Evolutionary conservation across 2,888 invertebrate genomes (phyloP), one percentile per base, ranked within the genome.

Genomic region (Brenthis hecate): DNA sequence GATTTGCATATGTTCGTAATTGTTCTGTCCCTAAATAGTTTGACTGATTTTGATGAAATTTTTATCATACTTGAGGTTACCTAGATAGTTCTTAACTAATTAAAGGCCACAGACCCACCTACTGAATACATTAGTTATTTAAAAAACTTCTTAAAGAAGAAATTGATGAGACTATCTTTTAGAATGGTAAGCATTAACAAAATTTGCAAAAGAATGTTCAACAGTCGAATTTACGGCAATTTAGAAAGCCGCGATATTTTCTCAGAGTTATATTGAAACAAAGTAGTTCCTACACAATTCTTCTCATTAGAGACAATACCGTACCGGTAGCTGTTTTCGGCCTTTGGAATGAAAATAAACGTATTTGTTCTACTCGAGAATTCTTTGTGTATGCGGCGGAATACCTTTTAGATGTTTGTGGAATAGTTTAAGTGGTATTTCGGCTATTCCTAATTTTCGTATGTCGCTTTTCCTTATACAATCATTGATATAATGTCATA

Each of bases 391-490:
- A 58, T 64, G 53, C 51, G 58, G 56, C 60, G 68, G 50, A 55
- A 65, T 65, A 47, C 50, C 56, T 69, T 69, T 61, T 50, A 60
- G 36, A 65, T 61, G 65, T 61, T 65, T 69, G 65, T 58, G 14
- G 51, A 65, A 65, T 62, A 56, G 55, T 65, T 64, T 48, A 50
- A 64, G 56, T 61, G 54, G 50, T 61, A 61, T 55, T 53, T 54
- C 43, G 11, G 53, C 53, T 19, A 13, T 13, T 4, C 53, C 14
- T 28, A 53, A 62, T 55, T 58, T 55, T 32, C 43, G 19, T 60
- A 54, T 66, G 32, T 60, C 13, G 36, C 14, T 32, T 19, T 50
- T 55, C 36, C 62, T 54, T 62, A 53, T 36, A n/a, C 50, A 16
- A n/a, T 60, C 28, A 28, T 28, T 28, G 28, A 28, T 28, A 28